Conservation (phyloP, 2,888 invertebrate genomes). For the Drosophila affinis region DNA sequence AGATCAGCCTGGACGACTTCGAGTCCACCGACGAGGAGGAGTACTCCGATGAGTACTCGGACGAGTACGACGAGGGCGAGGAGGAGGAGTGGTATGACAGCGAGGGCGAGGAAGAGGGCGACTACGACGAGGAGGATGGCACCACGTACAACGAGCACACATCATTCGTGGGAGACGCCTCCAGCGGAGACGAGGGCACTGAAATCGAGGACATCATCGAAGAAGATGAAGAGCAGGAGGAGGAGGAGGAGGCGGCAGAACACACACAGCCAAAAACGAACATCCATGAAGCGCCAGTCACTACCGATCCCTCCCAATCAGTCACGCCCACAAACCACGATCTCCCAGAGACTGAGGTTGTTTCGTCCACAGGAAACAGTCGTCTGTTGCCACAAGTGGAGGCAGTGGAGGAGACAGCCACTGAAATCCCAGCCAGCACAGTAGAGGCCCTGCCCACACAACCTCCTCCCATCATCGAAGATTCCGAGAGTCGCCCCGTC, state of each 20-base stretch:
- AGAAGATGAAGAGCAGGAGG: constrained; percentile 49
- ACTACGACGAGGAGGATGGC: constrained; percentile 61
- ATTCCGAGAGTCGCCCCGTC: constrained; percentile 36
- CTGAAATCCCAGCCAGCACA: background rate
- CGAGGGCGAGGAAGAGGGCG: constrained; percentile 76
- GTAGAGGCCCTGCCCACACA: background rate
- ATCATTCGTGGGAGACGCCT: constrained; percentile 76
- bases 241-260: constrained; percentile 31
- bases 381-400: background rate
- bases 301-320: constrained; percentile 29
- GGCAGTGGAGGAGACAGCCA: background rate
- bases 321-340: constrained; percentile 60
- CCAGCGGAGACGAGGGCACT: constrained; percentile 63
- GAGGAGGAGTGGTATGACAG: constrained; percentile 78
- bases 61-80: constrained; percentile 84
- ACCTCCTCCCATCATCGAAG: constrained; percentile 4
- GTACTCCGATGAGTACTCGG: constrained; percentile 85
- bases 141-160: constrained; percentile 71
- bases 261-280: constrained; percentile 9
- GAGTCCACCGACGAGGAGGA: constrained; percentile 83
- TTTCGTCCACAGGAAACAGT: constrained; percentile 53
- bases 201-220: constrained; percentile 69
- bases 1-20: constrained; percentile 86
- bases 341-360: constrained; percentile 36
- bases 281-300: constrained; percentile 42